Evolutionary conservation across 2,797 vertebrate genomes (phyloP).

Genomic region (Gephyroberyx darwinii): DNA sequence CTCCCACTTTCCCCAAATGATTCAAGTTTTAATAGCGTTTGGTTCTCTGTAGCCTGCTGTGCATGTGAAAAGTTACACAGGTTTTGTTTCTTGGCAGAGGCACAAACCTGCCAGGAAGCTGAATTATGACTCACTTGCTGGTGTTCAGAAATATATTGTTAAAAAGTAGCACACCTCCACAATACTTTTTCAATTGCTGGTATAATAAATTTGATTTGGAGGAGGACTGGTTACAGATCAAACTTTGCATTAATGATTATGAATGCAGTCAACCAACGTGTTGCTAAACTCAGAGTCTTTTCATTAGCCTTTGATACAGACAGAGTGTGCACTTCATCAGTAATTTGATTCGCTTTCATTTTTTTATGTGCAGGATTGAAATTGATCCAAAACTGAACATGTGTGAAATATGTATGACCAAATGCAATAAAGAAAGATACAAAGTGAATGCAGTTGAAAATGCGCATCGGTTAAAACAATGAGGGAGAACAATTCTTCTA

Average conservation of each 20-base stretch:
- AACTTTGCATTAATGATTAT: constrained; percentile 68
- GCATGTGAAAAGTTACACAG: constrained; percentile 56
- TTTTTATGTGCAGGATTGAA: constrained; percentile 20
- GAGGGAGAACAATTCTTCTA: too few relatives aligned
- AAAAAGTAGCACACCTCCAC: constrained; percentile 46
- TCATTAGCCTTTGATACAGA: constrained; percentile 54
- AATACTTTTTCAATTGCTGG: constrained; percentile 30
- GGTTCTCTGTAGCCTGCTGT: constrained; percentile 55
- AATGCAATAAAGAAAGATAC: too few relatives aligned
- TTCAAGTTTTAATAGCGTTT: constrained; percentile 58
- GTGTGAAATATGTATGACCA: too few relatives aligned
- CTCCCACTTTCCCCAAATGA: constrained; percentile 54
- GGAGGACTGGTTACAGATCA: constrained; percentile 65
- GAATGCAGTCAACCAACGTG: constrained; percentile 64
- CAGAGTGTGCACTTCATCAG: constrained; percentile 32
- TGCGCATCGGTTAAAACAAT: too few relatives aligned
- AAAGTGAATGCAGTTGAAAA: too few relatives aligned
- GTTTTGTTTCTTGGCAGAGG: constrained; percentile 43
- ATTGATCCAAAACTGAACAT: constrained; percentile 14
- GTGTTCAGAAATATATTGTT: constrained; percentile 62
- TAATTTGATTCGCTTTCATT: constrained; percentile 28
- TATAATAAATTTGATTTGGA: constrained; percentile 54
- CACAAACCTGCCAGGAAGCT: constrained; percentile 39
- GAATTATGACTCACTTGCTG: constrained; percentile 63
- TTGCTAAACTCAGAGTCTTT: constrained; percentile 57